Percentiles rank a stretch among this genome's conserved stretches.
Conservation (phyloP, 2,113 vertebrate species). For the Pseudonaja textilis region DNA sequence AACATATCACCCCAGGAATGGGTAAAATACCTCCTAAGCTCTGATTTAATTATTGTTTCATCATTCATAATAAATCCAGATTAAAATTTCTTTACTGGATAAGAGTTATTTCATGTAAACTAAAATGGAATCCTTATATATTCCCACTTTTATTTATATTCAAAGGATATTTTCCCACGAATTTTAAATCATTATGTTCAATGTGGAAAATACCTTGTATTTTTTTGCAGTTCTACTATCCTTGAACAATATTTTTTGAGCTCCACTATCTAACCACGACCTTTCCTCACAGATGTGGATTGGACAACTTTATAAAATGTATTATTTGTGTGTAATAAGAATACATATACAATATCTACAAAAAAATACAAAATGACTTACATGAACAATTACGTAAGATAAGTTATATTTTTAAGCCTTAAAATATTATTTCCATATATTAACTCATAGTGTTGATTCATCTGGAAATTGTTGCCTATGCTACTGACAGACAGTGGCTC, state of each 20-base stretch:
- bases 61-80: neutral
- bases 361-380: neutral
- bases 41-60: neutral
- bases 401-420: neutral
- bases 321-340: constrained; percentile 13
- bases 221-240: neutral
- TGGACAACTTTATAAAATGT: constrained; percentile 29
- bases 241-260: constrained; percentile 16
- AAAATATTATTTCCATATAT: neutral
- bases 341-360: neutral
- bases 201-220: neutral
- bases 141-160: neutral
- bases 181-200: neutral
- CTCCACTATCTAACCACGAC: neutral
- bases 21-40: neutral
- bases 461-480: neutral
- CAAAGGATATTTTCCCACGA: neutral
- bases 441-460: neutral
- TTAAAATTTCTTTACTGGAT: neutral
- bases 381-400: neutral
- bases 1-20: neutral
- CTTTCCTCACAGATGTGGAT: constrained; percentile 18
- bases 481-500: neutral
- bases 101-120: neutral
- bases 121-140: neutral